Evolutionary conservation across 2,888 invertebrate species (phyloP).

Genomic region (Aleiodes alternator): DNA sequence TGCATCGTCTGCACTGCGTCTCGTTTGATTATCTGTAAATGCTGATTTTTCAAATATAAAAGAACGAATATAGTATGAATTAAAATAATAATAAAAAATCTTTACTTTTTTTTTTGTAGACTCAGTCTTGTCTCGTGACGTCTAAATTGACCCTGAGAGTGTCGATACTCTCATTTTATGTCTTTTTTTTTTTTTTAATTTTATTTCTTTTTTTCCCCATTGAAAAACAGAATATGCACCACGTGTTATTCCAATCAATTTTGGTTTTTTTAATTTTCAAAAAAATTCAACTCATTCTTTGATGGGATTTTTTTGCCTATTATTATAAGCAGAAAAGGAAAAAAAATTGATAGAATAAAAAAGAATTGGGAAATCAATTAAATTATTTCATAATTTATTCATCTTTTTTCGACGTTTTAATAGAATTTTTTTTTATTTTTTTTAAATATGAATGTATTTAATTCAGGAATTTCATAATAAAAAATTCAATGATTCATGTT

Average conservation of each 20-base stretch:
- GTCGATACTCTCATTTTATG: conserved; percentile 27
- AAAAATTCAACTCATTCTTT: no score
- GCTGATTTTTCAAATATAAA: conserved; percentile 3
- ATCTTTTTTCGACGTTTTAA: no score
- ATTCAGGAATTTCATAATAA: no score
- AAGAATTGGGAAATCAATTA: no score
- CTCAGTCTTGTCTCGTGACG: conserved; percentile 21
- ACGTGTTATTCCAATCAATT: background rate
- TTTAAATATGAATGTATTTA: no score
- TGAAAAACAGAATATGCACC: background rate
- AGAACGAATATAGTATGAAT: background rate
- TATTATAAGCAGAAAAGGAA: no score
- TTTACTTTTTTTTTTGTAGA: background rate
- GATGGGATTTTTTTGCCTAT: no score
- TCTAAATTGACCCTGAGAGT: conserved; percentile 22
- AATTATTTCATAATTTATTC: no score
- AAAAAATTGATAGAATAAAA: no score
- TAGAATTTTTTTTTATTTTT: no score
- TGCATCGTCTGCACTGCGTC: conserved; percentile 20
- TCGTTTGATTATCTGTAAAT: conserved; percentile 20
- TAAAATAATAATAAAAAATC: background rate
- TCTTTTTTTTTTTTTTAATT: conserved; percentile 7
- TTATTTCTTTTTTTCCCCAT: no score
- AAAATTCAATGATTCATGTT: no score
- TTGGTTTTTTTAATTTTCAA: background rate